A percentile compares a stretch with the other conserved stretches of the same genome.
phyloP scores from a whole-genome alignment of 2,797 vertebrate species.

The Cheracebus regulus region DNA sequence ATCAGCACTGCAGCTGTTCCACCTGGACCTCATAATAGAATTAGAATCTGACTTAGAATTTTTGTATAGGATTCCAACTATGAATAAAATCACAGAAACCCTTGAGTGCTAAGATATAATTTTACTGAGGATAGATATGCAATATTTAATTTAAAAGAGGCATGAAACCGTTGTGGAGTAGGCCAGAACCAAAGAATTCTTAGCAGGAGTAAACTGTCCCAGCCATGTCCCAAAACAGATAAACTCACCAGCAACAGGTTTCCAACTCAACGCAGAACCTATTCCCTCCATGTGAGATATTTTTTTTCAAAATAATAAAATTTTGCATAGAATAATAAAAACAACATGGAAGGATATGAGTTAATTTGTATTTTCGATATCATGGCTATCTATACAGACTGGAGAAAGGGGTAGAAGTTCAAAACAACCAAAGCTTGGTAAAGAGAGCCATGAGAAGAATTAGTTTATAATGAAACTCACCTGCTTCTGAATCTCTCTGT shows the following conservation, averaged over 20 bases:
- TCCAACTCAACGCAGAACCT: not conserved
- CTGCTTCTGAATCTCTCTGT: not conserved
- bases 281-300: not conserved
- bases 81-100: slow-evolving; percentile 57
- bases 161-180: not conserved
- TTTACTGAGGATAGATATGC: slow-evolving; percentile 26
- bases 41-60: slow-evolving; percentile 73
- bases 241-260: not conserved
- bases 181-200: not conserved
- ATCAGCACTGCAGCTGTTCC: slow-evolving; percentile 76
- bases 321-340: not conserved
- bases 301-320: not conserved
- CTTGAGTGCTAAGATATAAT: not conserved
- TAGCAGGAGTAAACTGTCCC: not conserved
- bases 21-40: slow-evolving; percentile 76
- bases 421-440: not conserved
- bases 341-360: not conserved
- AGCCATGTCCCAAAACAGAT: not conserved
- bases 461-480: not conserved
- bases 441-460: not conserved
- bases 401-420: not conserved
- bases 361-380: not conserved
- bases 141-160: not conserved
- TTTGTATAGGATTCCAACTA: slow-evolving; percentile 50
- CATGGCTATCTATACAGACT: not conserved